These are phyloP conservation scores for Palythoa caribaeorum DNA, from an alignment of 92 coral and sea anemone species.

Conservation along the genomic window DNA sequence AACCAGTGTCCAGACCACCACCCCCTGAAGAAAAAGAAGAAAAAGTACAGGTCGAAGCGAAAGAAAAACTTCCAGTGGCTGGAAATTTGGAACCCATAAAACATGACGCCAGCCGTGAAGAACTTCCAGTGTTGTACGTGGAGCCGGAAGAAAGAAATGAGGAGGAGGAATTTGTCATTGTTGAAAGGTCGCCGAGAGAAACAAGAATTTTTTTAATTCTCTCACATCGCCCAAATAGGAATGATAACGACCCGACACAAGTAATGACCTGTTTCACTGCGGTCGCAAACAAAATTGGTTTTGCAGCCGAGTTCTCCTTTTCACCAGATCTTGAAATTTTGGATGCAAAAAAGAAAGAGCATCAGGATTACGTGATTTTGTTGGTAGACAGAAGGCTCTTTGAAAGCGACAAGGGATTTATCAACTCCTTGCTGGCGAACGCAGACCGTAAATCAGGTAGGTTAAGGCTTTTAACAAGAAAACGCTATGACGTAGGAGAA, in stretches of 20 bases:
- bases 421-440: not conserved
- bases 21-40: not conserved
- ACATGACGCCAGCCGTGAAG: too few species aligned
- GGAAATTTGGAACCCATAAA: too few species aligned
- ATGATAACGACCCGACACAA: not conserved
- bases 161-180: too few species aligned
- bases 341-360: not conserved
- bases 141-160: too few species aligned
- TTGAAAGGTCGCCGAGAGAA: too few species aligned
- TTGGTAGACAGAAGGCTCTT: slow-evolving; percentile 1
- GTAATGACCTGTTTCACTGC: not conserved
- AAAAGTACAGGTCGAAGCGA: too few species aligned
- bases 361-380: not conserved
- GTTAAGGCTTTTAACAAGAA: too few species aligned
- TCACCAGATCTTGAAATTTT: not conserved
- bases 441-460: slow-evolving; percentile 15
- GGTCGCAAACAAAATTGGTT: slow-evolving; percentile 9
- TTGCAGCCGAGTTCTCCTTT: not conserved
- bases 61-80: too few species aligned
- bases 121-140: too few species aligned
- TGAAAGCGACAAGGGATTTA: not conserved
- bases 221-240: too few species aligned
- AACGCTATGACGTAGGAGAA: too few species aligned
- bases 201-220: too few species aligned
- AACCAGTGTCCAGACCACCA: not conserved